Evolutionary conservation across 2,888 invertebrate genomes (phyloP).

Genomic region (Marasmarcha lunaedactyla): DNA sequence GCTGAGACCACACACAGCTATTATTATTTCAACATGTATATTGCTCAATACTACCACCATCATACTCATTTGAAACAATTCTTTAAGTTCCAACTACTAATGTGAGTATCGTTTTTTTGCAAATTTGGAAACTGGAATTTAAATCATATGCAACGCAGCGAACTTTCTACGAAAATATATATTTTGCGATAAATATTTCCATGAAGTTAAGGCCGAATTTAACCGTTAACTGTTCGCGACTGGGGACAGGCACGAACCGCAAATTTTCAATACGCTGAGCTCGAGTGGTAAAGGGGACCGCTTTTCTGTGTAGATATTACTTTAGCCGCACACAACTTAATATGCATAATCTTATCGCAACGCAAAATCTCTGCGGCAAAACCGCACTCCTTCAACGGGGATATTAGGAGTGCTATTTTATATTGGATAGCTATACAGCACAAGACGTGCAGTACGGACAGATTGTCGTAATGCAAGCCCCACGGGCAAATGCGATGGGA

Average conservation of each 20-base stretch:
- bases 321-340: constrained; percentile 65
- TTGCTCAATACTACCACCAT: too few relatives aligned
- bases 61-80: too few relatives aligned
- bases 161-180: too few relatives aligned
- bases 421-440: constrained; percentile 69
- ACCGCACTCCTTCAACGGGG: constrained; percentile 60
- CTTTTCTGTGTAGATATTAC: constrained; percentile 65
- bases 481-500: constrained; percentile 69
- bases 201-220: constrained; percentile 24
- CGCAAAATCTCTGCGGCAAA: constrained; percentile 61
- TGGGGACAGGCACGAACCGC: constrained; percentile 42
- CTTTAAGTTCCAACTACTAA: too few relatives aligned
- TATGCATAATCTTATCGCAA: constrained; percentile 70
- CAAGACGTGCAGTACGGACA: constrained; percentile 71
- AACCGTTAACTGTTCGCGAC: constrained; percentile 33
- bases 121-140: too few relatives aligned
- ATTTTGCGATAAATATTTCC: constrained; percentile 26
- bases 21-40: neutral
- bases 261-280: constrained; percentile 44
- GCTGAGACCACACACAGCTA: constrained; percentile 52
- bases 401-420: constrained; percentile 71
- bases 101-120: too few relatives aligned
- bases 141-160: too few relatives aligned
- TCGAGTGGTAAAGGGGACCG: constrained; percentile 39
- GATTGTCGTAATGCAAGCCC: constrained; percentile 70